Evolutionary conservation across 2,113 vertebrate genomes (phyloP).

Genomic region (Ailurus styani): DNA sequence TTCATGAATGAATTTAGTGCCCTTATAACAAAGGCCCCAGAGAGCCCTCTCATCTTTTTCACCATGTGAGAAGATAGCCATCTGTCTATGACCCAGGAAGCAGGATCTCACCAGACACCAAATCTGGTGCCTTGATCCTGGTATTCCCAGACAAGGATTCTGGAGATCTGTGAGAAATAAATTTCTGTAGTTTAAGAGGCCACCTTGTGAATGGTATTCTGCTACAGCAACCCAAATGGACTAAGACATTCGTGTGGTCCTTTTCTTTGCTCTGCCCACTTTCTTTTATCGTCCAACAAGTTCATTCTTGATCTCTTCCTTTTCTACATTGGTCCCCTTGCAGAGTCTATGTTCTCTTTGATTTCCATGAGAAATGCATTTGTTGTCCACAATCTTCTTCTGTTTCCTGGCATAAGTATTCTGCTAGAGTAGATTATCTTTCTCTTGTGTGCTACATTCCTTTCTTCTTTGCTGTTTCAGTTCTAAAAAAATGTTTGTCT

Average conservation of each 20-base stretch:
- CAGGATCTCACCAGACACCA: background rate
- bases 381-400: conserved; percentile 3
- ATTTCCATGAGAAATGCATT: background rate
- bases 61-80: background rate
- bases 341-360: background rate
- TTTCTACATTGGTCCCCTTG: background rate
- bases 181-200: background rate
- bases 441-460: background rate
- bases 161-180: background rate
- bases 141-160: background rate
- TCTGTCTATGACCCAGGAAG: background rate
- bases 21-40: background rate
- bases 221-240: background rate
- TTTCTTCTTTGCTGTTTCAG: background rate
- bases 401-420: background rate
- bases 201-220: background rate
- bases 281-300: background rate
- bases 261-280: background rate
- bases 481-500: background rate
- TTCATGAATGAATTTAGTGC: background rate
- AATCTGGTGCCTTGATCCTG: background rate
- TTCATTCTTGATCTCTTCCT: background rate
- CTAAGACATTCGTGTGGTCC: background rate
- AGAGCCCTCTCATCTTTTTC: too few species aligned
- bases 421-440: background rate